Evolutionary conservation across 1,140 invertebrate genomes (phyloP), one percentile per base, ranked within the genome.

Genomic region (Metaphire vulgaris): DNA sequence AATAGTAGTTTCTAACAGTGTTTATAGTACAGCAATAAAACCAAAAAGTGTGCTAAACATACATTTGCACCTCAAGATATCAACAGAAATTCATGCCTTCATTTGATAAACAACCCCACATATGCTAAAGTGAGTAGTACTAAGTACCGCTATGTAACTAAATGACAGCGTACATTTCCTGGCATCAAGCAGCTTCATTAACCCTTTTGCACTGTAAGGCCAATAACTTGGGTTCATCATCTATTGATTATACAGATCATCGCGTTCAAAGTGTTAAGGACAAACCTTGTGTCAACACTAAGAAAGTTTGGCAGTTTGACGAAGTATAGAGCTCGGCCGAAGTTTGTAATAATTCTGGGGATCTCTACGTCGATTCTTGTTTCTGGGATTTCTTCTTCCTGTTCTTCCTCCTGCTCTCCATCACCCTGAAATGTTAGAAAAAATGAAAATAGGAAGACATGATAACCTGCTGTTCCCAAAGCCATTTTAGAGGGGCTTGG

Each of bases 361-460:
- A 98, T 97, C 87, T 97, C 94, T 0, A 97, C 95, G 83, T 98
- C 95, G 74, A 98, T 98, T 81, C 93, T 88, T 0, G 95, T 97
- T 87, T 98, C 95, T 33, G 93, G 94, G 30, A 90, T 91, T 80
- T 93, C 91, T 69, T 83, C 83, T 74, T 80, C 79, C 73, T 81
- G 79, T 33, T 85, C 82, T 64, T 83, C 81, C n/a, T n/a, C n/a
- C 41, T 83, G 79, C 34, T 80, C 79, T 67, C 80, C 82, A 16
- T 80, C 83, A 33, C 81, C 78, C 30, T 77, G 77, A 6, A 78
- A 78, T 66, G 79, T 33, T 21, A 77, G 78, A 32, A 76, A 65
- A 76, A 80, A 66, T 15, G 79, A 79, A 56, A 64, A n/a, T 76
- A 68, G 73, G n/a, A 6, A 21, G 29, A 67, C 32, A 65, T 31